Base-by-base conservation (phyloP, 2,797 vertebrate species). In the Acipenser ruthenus region DNA sequence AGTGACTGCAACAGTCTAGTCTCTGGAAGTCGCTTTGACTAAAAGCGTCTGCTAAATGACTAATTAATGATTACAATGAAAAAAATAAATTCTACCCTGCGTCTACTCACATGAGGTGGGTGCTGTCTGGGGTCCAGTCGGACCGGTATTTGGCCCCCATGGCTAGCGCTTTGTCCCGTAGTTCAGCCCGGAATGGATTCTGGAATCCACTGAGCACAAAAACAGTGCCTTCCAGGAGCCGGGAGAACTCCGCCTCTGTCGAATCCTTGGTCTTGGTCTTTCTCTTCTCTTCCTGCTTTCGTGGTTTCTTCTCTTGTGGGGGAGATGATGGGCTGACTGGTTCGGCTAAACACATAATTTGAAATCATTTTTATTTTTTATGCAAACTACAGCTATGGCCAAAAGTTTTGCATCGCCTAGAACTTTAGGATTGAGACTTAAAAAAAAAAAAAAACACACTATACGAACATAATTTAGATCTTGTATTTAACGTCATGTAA, bases 151-250 rank as follows among this genome's bases (percentile, higher is more conserved):
- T 91, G 67, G 89, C 94, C 12, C 94, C 94, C 90, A 96, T 86
- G 60, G 92, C 91, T 64, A 96, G 70, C 6, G 93, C 94, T 73
- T 94, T 94, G 75, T 95, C 94, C 65, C 94, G 85, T 55, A 96
- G 87, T 64, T 95, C 92, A 0, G 83, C 92, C 70, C 93, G 88
- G 75, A 92, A 93, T 0, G 94, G 93, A 78, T 95, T 95, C 79
- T 95, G 93, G 78, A 96, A 95, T 61, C 94, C 94, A 0, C 94
- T 96, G 68, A 96, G 83, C 55, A 96, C 93, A 62, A 96, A 91
- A 74, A 95, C 91, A 10, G 93, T 90, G 0, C 91, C 94, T 71
- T 92, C 88, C 75, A 96, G 74, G 64, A 94, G 74, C 58, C 67
- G 83, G 13, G 84, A 84, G 61, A 89, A 78, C 1, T 85, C 86